Percentiles rank a stretch among this genome's conserved stretches.
Evolutionary conservation across 2,888 invertebrate species (phyloP).

Genomic region (Clivina fossor): DNA sequence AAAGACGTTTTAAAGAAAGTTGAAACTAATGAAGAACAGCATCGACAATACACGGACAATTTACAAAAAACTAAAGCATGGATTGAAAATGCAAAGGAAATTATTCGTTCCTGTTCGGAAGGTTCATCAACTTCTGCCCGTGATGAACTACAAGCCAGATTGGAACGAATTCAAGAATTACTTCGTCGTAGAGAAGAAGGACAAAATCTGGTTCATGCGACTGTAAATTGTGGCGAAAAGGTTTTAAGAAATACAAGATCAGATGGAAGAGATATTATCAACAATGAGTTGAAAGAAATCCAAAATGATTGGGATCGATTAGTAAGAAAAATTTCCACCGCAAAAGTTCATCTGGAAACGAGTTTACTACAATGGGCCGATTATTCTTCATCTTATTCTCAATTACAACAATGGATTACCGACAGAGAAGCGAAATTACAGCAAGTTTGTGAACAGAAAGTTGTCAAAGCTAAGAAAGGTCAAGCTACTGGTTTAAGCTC

Average conservation of each 20-base stretch:
- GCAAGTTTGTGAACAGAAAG: conserved; percentile 84
- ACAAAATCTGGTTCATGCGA: conserved; percentile 81
- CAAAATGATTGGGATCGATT: conserved; percentile 91
- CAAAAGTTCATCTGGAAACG: conserved; percentile 88
- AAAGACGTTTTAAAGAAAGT: conserved; percentile 90
- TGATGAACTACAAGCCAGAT: conserved; percentile 77
- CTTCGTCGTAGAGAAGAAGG: conserved; percentile 82
- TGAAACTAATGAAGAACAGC: conserved; percentile 84
- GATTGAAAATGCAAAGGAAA: conserved; percentile 84
- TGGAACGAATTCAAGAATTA: conserved; percentile 78
- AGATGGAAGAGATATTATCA: conserved; percentile 85
- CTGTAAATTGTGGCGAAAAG: conserved; percentile 88
- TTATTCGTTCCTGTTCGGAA: conserved; percentile 78
- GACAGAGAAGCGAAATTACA: conserved; percentile 91
- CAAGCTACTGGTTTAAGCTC: conserved; percentile 75
- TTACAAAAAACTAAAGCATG: conserved; percentile 76
- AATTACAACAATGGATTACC: conserved; percentile 91
- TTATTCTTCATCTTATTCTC: conserved; percentile 90
- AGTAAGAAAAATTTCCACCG: conserved; percentile 87
- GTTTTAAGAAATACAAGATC: conserved; percentile 84
- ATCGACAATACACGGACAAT: conserved; percentile 77
- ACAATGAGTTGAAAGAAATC: conserved; percentile 82
- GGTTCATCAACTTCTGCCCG: conserved; percentile 76
- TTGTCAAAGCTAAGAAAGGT: conserved; percentile 75
- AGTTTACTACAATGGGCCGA: conserved; percentile 93